Evolutionary conservation across 2,113 vertebrate species (phyloP).

Genomic region (Polypterus bichir): DNA sequence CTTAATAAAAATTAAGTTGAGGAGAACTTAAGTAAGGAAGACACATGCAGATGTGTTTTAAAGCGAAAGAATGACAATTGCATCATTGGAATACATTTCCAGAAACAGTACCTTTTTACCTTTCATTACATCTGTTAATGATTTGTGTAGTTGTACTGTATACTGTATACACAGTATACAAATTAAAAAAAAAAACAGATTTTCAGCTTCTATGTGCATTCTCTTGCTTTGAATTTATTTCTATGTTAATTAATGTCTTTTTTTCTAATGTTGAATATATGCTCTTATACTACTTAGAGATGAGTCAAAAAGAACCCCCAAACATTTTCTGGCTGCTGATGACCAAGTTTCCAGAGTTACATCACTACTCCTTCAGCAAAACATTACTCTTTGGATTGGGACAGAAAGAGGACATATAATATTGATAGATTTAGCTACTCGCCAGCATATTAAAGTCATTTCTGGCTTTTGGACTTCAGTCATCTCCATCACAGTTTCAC

Average conservation of each 20-base stretch:
- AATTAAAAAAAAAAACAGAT: background rate
- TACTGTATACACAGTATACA: background rate
- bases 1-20: no score
- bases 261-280: background rate
- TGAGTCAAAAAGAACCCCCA: slow-evolving; percentile 32
- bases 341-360: slow-evolving; percentile 68
- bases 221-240: background rate
- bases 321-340: slow-evolving; percentile 35
- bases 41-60: no score
- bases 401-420: slow-evolving; percentile 78
- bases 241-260: background rate
- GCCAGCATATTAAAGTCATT: slow-evolving; percentile 58
- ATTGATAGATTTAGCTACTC: slow-evolving; percentile 71
- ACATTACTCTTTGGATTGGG: slow-evolving; percentile 75
- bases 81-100: no score
- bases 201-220: background rate
- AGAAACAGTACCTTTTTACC: background rate
- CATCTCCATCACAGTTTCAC: slow-evolving; percentile 54
- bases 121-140: background rate
- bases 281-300: slow-evolving; percentile 50
- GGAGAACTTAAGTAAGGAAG: no score
- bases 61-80: no score
- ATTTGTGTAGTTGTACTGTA: background rate
- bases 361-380: slow-evolving; percentile 71
- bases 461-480: slow-evolving; percentile 59